These are phyloP conservation scores for Lasioglossum zephyrum DNA, from an alignment of 2,888 invertebrate genomes.

Conservation along the genomic window DNA sequence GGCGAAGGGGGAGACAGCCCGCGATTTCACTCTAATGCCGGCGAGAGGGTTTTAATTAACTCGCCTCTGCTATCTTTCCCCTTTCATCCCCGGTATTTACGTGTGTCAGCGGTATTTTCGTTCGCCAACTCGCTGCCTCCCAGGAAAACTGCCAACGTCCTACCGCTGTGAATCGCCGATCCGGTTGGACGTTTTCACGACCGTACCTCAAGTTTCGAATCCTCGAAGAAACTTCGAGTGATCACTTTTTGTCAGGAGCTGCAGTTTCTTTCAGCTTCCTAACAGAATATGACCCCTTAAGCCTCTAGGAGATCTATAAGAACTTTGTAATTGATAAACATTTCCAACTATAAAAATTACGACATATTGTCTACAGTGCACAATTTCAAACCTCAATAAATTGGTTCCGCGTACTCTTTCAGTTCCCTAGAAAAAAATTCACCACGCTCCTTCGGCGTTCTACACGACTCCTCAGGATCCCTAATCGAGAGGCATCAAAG, in stretches of 20 bases:
- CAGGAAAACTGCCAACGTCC: not conserved
- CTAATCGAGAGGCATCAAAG: not conserved
- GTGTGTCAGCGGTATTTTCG: conserved; percentile 76
- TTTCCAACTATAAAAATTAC: not conserved
- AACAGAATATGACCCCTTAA: too few species aligned
- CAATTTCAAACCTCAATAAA: not conserved
- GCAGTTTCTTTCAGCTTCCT: not conserved
- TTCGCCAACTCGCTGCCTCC: conserved; percentile 35
- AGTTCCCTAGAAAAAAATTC: not conserved
- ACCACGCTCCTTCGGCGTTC: too few species aligned
- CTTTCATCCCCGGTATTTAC: conserved; percentile 75
- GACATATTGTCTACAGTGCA: not conserved
- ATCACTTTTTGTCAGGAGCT: not conserved
- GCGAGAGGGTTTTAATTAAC: conserved; percentile 77
- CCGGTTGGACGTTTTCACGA: not conserved
- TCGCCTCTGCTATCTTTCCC: conserved; percentile 72
- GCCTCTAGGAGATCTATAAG: not conserved
- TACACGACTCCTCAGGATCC: not conserved
- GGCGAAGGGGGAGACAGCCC: conserved; percentile 47
- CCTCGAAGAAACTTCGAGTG: not conserved
- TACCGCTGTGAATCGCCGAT: not conserved
- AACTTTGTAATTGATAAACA: not conserved
- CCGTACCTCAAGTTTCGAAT: not conserved
- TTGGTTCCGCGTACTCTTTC: not conserved
- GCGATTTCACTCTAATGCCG: conserved; percentile 77